These are phyloP conservation scores for Ibidorhyncha struthersii DNA, from an alignment of 2,113 vertebrate genomes.

Conservation along the genomic window DNA sequence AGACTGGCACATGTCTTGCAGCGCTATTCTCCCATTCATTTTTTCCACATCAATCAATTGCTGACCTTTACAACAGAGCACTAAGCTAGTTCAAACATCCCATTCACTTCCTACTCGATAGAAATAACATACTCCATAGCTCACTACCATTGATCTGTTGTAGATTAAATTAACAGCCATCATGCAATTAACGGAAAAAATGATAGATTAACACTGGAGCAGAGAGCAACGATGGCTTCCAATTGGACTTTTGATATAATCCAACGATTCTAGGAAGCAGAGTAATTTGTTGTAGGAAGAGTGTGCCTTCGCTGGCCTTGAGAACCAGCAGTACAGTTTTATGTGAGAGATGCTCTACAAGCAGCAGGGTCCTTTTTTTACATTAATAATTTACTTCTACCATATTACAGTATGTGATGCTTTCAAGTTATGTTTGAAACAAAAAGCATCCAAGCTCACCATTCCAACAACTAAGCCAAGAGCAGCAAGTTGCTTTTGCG, in stretches of 20 bases:
- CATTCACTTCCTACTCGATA: constrained; percentile 2
- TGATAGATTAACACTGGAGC: not conserved
- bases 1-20: not conserved
- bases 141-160: constrained; percentile 34
- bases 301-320: not conserved
- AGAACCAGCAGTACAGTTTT: not conserved
- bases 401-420: not conserved
- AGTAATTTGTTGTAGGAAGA: not conserved
- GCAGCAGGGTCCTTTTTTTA: not conserved
- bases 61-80: constrained; percentile 9
- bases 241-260: not conserved
- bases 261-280: not conserved
- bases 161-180: constrained; percentile 40
- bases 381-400: not conserved
- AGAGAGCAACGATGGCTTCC: not conserved
- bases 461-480: not conserved
- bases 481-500: not conserved
- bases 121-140: not conserved
- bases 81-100: not conserved
- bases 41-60: not conserved
- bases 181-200: constrained; percentile 25
- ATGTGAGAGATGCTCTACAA: not conserved
- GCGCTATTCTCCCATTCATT: not conserved
- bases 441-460: not conserved
- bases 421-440: not conserved